Base-by-base conservation (phyloP, 2,888 invertebrate species). In the Zaprionus lineosus region DNA sequence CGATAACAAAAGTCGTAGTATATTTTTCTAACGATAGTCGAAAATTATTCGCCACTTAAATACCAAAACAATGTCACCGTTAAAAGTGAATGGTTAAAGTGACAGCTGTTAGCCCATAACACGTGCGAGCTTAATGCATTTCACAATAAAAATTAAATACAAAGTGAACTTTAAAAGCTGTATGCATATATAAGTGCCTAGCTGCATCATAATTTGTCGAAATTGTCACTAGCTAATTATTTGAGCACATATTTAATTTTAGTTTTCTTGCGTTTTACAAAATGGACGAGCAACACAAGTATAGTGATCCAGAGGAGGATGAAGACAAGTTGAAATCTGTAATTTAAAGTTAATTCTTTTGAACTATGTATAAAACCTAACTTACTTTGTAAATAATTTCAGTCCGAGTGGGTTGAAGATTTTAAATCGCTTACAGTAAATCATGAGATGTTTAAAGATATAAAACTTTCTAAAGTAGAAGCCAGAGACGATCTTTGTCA, bases 271-370 rank as follows among this genome's bases (percentile, higher is more conserved):
- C n/a, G 29, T 43, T 46, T 48, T 14, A 4, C 2, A 61, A 36
- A 15, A 86, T 81, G 83, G 59, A 48, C 11, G 62, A 82, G 39
- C 59, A 56, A 18, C 89, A 89, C 55, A 89, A 89, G 59, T 90
- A 86, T 57, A 90, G 89, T 56, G 90, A 90, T 66, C 86, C 89
- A 0, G 89, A 90, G 8, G 88, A 89, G 40, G 88, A 89, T 11
- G 85, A 86, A 1, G 62, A 60, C 3, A 65, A 51, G 0, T 37
- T 82, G 5, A 47, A 68, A 31, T 60, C 53, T 3, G 82, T 77
- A 41, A 63, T 67, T 16, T 33, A 1, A 18, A 8, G 0, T 36
- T 0, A 3, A n/a, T 9, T 7, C 11, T 31, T 31, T 31, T 16
- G 2, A 15, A 21, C 9, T 26, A 41, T 19, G 31, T 15, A 34